Evolutionary conservation across 2,797 vertebrate species (phyloP).

Genomic region (Hoplostethus atlanticus): DNA sequence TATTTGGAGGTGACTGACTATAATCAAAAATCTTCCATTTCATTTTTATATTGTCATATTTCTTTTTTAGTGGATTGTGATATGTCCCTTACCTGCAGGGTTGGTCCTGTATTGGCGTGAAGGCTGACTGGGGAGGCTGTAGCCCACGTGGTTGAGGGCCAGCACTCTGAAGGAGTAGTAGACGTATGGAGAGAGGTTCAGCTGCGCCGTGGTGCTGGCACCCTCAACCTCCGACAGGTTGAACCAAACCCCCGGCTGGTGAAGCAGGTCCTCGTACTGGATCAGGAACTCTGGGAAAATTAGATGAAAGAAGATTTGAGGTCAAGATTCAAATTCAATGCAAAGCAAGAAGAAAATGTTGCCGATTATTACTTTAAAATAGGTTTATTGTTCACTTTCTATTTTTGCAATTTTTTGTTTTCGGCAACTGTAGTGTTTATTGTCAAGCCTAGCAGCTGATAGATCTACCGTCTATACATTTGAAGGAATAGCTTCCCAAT

Average conservation of each 20-base stretch:
- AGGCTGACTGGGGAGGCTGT: constrained; percentile 87
- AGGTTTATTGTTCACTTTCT: too few species aligned
- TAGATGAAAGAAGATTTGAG: background rate
- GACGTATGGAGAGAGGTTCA: constrained; percentile 91
- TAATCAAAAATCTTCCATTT: background rate
- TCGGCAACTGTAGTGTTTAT: background rate
- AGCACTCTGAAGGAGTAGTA: constrained; percentile 95
- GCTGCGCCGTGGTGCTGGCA: constrained; percentile 83
- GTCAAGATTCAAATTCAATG: too few species aligned
- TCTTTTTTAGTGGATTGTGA: background rate
- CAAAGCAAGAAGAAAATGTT: too few species aligned
- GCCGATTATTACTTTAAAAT: too few species aligned
- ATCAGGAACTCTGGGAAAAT: constrained; percentile 87
- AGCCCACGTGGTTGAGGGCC: constrained; percentile 89
- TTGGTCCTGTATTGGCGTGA: constrained; percentile 93
- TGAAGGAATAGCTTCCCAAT: background rate
- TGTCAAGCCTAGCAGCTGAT: background rate
- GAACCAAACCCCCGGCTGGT: constrained; percentile 89
- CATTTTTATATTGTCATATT: background rate
- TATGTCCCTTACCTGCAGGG: constrained; percentile 87
- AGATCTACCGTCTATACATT: background rate
- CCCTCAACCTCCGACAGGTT: constrained; percentile 89
- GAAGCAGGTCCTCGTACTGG: constrained; percentile 92
- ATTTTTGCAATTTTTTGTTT: too few species aligned
- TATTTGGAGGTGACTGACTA: too few species aligned